Base-by-base conservation (phyloP, 2,113 vertebrate species). In the Anolis sagrei region DNA sequence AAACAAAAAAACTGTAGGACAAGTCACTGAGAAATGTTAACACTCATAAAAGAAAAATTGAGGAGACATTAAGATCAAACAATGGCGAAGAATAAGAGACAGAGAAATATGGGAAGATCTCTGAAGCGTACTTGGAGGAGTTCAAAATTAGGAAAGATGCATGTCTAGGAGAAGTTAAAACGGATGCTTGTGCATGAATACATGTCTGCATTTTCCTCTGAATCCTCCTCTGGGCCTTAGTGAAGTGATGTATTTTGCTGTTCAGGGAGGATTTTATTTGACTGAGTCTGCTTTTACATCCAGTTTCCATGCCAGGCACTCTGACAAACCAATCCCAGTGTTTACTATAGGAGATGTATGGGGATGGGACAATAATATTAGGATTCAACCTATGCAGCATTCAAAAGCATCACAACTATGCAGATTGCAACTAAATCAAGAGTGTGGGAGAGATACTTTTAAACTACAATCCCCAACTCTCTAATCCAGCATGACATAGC, bases 261-360 rank as follows among this genome's bases (percentile, higher is more conserved):
- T 49, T 66, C 72, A 2, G 32, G 18, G 23, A 27, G 7, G 19
- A 6, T 39, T 21, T 13, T 27, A 49, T 78, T 18, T 62, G 86
- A 54, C 25, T 79, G 61, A 81, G 1, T 89, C 85, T 0, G 48
- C 86, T 86, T 93, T 77, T 21, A 51, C 7, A 70, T 23, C 58
- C 61, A 75, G 21, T 54, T 54, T 72, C n/a, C 82, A 23, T 87
- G 83, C 39, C 51, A 75, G 79, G 72, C 62, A 25, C 49, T 73
- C 39, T 76, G 44, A 23, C 29, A 68, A 49, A 81, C 72, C 29
- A 74, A 83, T 39, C 77, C 9, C 39, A 87, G 8, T n/a, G 27
- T 82, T 77, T 69, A 36, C 86, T 82, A 48, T 48, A 86, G 36
- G 77, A 83, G 1, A 58, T 44, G 32, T 79, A 23, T 77, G 83